phyloP scores from a whole-genome alignment of 2,797 vertebrate genomes.

The Dryobates pubescens region DNA sequence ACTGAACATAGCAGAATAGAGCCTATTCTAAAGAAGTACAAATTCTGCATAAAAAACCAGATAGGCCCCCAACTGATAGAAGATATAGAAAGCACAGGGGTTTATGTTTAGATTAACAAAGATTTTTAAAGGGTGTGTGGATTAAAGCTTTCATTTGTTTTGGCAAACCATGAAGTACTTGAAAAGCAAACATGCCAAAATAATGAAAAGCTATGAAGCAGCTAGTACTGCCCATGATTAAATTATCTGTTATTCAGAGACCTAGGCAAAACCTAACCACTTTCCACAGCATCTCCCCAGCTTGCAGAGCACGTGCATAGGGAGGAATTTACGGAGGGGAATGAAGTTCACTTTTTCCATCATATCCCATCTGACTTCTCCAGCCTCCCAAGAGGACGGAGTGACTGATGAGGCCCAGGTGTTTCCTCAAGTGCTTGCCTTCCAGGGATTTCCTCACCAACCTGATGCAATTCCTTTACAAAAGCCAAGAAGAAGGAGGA shows the following conservation, averaged over 20 bases:
- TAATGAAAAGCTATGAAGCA: not conserved
- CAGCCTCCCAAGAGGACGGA: not conserved
- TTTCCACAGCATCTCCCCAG: not conserved
- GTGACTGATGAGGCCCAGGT: not conserved
- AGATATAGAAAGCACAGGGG: not conserved
- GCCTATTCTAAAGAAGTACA: constrained; percentile 42
- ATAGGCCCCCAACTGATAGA: constrained; percentile 1
- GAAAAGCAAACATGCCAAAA: not conserved
- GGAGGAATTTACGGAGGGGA: not conserved
- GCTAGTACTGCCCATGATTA: not conserved
- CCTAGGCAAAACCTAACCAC: not conserved
- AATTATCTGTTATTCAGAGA: constrained; percentile 1
- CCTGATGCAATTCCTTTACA: constrained; percentile 24
- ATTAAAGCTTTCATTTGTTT: constrained; percentile 6
- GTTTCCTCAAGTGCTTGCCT: constrained; percentile 26
- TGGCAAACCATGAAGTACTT: not conserved
- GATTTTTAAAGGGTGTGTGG: not conserved
- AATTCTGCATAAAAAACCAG: not conserved
- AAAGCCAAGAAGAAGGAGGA: not conserved
- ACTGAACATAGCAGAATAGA: constrained; percentile 15
- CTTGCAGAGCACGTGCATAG: fast-evolving
- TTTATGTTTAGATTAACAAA: not conserved
- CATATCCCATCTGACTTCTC: not conserved
- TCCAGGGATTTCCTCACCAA: constrained; percentile 33
- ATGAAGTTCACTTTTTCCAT: not conserved